Evolutionary conservation across 1,140 invertebrate species (phyloP), one percentile per base, ranked within the genome.

Genomic region (Lasaia peninsularis): DNA sequence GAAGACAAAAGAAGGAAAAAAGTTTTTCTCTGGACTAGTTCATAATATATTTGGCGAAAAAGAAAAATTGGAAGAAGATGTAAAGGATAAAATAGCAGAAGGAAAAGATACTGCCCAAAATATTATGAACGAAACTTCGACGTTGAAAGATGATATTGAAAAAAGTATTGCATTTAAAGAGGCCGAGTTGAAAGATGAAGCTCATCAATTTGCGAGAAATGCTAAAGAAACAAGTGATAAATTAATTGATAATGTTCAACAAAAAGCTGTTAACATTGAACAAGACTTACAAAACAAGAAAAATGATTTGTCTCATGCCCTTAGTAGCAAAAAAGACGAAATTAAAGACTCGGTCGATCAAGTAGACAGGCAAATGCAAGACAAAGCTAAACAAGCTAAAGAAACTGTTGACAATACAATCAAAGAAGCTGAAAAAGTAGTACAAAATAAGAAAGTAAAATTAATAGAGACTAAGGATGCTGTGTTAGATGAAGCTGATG

Each of bases 1-100:
- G 62, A 86, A 86, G 61, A 66, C 77, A 21, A 86, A 88, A 55
- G 77, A 88, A 70, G 74, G 83, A 2, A 88, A 88, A 58, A 78
- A 74, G 53, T 88, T 88, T 63, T 78, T 88, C 37, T 75, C 80
- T 2, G 85, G 83, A 35, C 54, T 88, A 31, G 83, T 88, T 1
- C 71, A 78, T 37, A 85, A 84, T 57, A 82, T 88, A 16, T 86
- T 86, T 54, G 85, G 85, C 11, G 81, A 85, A 54, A 88, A 88
- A 62, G 85, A 88, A 11, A 86, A 88, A 65, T 58, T 86, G 7
- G 83, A 88, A 65, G 73, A 80, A 33, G 83, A 83, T 56, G 58
- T 80, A 3, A 85, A 85, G 62, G 69, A 63, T 9, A 86, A 85
- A 61, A 63, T 84, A 33, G 53, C 69, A 18, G 78, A 86, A 59